A percentile compares a stretch with the other conserved stretches of the same genome.
Conservation (phyloP, 2,888 invertebrate species). For the Podotricha telesiphe region DNA sequence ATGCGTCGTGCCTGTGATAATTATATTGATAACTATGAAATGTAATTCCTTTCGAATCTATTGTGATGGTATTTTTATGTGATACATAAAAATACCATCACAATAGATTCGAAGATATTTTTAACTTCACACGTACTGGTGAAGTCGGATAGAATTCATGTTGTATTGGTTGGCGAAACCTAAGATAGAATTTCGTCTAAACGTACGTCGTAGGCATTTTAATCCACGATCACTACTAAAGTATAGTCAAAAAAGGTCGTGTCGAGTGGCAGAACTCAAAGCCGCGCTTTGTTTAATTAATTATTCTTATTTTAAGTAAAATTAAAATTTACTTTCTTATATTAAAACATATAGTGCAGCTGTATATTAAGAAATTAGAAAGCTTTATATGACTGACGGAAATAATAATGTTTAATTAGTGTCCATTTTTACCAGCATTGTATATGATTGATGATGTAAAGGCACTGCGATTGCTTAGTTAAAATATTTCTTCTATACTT, state of each 20-base stretch:
- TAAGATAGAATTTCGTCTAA: no score
- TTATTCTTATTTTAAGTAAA: not conserved
- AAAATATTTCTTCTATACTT: constrained; percentile 7
- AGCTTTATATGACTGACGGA: not conserved
- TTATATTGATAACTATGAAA: constrained; percentile 22
- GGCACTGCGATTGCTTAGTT: not conserved
- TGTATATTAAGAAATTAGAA: not conserved
- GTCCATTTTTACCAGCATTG: not conserved
- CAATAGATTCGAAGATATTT: no score
- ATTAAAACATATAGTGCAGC: not conserved
- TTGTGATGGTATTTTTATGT: not conserved
- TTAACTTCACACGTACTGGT: not conserved
- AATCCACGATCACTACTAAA: no score
- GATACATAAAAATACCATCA: no score
- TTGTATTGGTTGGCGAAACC: no score
- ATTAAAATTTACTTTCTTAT: not conserved
- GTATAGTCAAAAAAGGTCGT: no score
- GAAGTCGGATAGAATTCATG: no score
- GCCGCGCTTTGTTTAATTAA: no score
- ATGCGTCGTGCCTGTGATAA: constrained; percentile 25
- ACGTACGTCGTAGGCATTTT: no score
- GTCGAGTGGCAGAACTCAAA: no score
- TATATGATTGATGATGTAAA: constrained; percentile 8
- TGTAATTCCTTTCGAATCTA: constrained; percentile 18
- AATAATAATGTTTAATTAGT: constrained; percentile 1